phyloP scores from a whole-genome alignment of 2,888 invertebrate species.

The Caenorhabditis virilis region DNA sequence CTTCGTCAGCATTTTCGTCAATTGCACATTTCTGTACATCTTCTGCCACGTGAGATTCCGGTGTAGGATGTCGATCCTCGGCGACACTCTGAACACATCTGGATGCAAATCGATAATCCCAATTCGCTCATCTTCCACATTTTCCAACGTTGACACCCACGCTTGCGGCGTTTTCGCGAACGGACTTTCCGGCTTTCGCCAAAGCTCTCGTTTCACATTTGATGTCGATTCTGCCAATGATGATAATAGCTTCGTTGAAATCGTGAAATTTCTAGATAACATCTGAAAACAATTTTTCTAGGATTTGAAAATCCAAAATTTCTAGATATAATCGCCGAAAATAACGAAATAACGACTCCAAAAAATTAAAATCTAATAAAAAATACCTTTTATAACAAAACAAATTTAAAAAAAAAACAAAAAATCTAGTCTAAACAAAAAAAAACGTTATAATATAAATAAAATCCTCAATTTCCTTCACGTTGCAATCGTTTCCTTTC shows the following conservation, averaged over 20 bases:
- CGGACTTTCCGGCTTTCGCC: constrained; percentile 44
- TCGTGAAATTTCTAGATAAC: constrained; percentile 22
- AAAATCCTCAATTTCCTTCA: constrained; percentile 5
- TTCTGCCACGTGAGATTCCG: constrained; percentile 76
- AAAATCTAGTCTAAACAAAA: no score
- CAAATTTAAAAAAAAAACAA: no score
- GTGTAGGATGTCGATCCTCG: constrained; percentile 64
- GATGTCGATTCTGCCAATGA: constrained; percentile 13
- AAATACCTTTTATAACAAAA: no score
- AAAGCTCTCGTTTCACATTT: constrained; percentile 23
- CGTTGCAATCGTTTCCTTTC: constrained; percentile 31
- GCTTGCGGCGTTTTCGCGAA: constrained; percentile 51
- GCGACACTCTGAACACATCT: constrained; percentile 67
- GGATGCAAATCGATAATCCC: constrained; percentile 82
- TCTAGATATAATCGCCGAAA: no score
- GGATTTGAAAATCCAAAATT: no score
- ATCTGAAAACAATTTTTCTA: no score
- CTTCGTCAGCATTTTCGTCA: constrained; percentile 79
- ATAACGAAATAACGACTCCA: no score
- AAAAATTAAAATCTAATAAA: no score
- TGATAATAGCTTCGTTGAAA: constrained; percentile 9
- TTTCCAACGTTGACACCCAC: constrained; percentile 48
- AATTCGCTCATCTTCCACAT: constrained; percentile 37
- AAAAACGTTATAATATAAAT: no score
- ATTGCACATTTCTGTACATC: constrained; percentile 73